These are phyloP conservation scores for Archips crataeganus DNA, from an alignment of 2,888 invertebrate species.

Conservation along the genomic window DNA sequence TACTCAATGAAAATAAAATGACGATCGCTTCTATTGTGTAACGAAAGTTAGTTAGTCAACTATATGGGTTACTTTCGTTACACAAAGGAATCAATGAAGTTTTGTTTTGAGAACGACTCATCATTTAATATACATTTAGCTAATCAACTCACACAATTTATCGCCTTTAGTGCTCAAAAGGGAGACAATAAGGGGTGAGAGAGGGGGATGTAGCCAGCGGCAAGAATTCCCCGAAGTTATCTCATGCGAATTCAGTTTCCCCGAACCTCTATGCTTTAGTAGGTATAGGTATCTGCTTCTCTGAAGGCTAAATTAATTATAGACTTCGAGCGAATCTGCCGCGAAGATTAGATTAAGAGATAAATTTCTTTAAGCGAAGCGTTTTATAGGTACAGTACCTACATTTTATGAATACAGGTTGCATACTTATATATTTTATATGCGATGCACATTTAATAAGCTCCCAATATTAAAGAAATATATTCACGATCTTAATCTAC, in stretches of 20 bases:
- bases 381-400: too few relatives aligned
- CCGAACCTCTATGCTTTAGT: neutral
- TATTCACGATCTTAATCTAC: too few relatives aligned
- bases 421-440: neutral
- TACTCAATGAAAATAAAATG: too few relatives aligned
- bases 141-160: too few relatives aligned
- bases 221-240: neutral
- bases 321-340: neutral
- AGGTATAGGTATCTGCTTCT: neutral
- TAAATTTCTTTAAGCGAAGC: neutral
- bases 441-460: neutral
- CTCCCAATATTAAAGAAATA: too few relatives aligned
- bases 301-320: slow-evolving; percentile 2
- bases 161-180: neutral
- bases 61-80: too few relatives aligned
- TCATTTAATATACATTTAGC: too few relatives aligned
- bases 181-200: neutral
- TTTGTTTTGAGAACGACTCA: too few relatives aligned
- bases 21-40: too few relatives aligned
- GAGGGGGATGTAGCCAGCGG: neutral
- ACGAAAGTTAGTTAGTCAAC: too few relatives aligned
- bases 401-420: too few relatives aligned
- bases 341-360: neutral
- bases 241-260: neutral
- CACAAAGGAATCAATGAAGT: too few relatives aligned